Conservation (phyloP, 2,113 vertebrate species). For the Heterotilapia buettikoferi region DNA sequence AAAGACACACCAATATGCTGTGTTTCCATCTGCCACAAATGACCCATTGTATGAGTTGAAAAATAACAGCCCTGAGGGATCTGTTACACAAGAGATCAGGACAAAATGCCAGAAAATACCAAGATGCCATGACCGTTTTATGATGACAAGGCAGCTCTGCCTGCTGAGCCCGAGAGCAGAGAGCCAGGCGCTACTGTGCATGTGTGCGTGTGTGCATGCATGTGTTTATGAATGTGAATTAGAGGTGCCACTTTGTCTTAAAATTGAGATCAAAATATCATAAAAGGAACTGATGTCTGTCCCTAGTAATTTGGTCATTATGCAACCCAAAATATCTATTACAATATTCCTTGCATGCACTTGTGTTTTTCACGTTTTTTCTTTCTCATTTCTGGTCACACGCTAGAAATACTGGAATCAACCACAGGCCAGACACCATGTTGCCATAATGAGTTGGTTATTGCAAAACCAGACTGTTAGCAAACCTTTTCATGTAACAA, state of each 20-base stretch:
- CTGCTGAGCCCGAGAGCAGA: background rate
- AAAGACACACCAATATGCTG: background rate
- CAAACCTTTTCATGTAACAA: background rate
- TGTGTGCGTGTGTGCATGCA: background rate
- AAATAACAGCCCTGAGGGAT: background rate
- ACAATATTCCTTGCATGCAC: background rate
- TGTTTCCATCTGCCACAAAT: background rate
- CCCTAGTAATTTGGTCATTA: background rate
- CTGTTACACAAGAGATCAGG: constrained; percentile 23
- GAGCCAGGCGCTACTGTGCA: background rate
- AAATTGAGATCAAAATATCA: background rate
- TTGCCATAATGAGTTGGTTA: background rate
- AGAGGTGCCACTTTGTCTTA: background rate
- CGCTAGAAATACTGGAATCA: background rate
- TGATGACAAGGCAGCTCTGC: constrained; percentile 10
- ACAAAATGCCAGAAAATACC: constrained; percentile 42
- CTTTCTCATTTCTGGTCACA: background rate
- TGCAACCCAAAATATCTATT: background rate
- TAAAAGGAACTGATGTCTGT: background rate
- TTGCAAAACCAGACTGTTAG: background rate
- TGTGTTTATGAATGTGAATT: background rate
- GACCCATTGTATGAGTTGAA: background rate
- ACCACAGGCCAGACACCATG: background rate
- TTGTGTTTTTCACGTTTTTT: background rate
- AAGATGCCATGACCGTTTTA: constrained; percentile 43